Evolutionary conservation across 2,888 invertebrate genomes (phyloP).

Genomic region (Agelastica alni): DNA sequence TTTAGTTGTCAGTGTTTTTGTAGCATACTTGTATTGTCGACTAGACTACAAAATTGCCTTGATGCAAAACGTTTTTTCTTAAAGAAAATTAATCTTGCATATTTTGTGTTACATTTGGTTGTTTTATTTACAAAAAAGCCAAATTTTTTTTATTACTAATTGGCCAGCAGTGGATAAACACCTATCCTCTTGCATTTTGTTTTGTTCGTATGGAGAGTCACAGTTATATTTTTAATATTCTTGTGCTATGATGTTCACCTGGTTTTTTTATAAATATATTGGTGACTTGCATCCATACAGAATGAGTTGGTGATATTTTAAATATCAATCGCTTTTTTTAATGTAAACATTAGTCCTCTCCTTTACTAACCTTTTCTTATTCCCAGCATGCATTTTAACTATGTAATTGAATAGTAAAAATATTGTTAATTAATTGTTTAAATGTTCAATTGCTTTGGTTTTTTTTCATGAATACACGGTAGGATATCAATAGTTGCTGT

Average conservation of each 20-base stretch:
- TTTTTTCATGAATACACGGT: constrained; percentile 3
- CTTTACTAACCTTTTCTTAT: constrained; percentile 28
- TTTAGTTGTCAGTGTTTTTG: constrained; percentile 55
- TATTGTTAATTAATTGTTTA: no score
- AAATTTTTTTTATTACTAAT: constrained; percentile 39
- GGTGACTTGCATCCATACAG: constrained; percentile 28
- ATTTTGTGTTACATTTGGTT: constrained; percentile 34
- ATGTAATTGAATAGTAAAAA: constrained; percentile 12
- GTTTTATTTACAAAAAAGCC: constrained; percentile 31
- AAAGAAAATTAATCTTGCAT: constrained; percentile 35
- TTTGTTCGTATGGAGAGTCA: constrained; percentile 33
- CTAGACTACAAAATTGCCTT: constrained; percentile 46
- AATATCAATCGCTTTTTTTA: constrained; percentile 49
- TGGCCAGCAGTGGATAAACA: constrained; percentile 53
- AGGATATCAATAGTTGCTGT: no score
- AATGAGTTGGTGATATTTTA: constrained; percentile 57
- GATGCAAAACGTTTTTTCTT: constrained; percentile 41
- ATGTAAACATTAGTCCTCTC: constrained; percentile 34
- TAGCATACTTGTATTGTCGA: constrained; percentile 48
- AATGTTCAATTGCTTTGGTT: no score
- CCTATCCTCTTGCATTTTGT: constrained; percentile 49
- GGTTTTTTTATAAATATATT: constrained; percentile 12
- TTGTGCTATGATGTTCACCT: background rate
- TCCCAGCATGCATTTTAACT: constrained; percentile 43
- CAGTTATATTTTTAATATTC: background rate